A percentile compares a stretch with the other conserved stretches of the same genome.
Conservation (phyloP, 2,113 vertebrate species). For the Chaetodon auriga region DNA sequence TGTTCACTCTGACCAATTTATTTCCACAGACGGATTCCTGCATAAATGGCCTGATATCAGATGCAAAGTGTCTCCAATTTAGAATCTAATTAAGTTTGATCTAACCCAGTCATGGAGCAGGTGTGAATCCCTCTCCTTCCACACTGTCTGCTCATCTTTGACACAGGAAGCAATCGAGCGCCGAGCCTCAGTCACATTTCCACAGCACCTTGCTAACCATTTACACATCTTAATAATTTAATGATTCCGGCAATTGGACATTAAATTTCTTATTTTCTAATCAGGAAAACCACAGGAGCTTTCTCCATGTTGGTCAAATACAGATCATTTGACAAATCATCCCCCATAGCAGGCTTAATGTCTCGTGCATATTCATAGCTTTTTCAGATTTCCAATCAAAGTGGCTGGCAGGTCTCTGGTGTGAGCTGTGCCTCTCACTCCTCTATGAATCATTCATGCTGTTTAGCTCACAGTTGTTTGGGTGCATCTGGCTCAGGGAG, state of each 20-base stretch:
- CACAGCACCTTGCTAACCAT: constrained; percentile 44
- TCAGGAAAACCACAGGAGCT: constrained; percentile 80
- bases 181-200: constrained; percentile 10
- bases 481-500: constrained; percentile 82
- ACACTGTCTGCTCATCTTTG: constrained; percentile 47
- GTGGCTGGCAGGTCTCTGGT: constrained; percentile 78
- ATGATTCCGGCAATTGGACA: constrained; percentile 66
- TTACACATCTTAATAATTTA: constrained; percentile 72
- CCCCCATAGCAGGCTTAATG: constrained; percentile 70
- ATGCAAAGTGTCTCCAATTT: constrained; percentile 89
- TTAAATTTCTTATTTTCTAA: constrained; percentile 72
- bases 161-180: constrained; percentile 18
- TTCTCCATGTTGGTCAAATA: constrained; percentile 81
- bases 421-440: constrained; percentile 74
- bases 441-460: constrained; percentile 89
- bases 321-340: constrained; percentile 86
- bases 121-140: constrained; percentile 83
- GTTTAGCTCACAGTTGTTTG: constrained; percentile 81
- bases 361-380: constrained; percentile 87
- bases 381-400: constrained; percentile 80
- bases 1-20: constrained; percentile 24
- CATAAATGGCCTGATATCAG: constrained; percentile 87
- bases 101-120: constrained; percentile 84
- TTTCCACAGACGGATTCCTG: constrained; percentile 36
- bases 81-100: constrained; percentile 89